Evolutionary conservation across 2,888 invertebrate genomes (phyloP).

Genomic region (Hecatera dysodea): DNA sequence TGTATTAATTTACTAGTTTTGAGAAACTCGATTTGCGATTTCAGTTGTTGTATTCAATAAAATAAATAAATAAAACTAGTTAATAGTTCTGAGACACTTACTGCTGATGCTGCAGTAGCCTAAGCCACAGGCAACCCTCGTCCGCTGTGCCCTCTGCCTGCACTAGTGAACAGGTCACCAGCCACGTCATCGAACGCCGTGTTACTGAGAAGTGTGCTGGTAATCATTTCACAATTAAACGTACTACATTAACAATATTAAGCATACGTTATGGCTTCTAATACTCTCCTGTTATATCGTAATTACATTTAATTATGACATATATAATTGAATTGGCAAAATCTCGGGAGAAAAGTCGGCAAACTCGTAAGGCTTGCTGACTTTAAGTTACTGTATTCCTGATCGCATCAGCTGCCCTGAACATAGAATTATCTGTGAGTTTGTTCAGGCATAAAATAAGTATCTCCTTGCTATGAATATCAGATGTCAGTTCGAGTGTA

Average conservation of each 20-base stretch:
- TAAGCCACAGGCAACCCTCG: not conserved
- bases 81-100: not conserved
- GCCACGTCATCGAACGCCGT: not conserved
- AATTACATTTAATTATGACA: no score
- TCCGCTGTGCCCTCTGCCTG: not conserved
- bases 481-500: not conserved
- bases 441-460: not conserved
- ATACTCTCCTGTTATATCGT: not conserved
- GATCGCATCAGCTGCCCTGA: no score
- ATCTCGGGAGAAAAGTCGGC: no score
- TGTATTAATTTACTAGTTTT: not conserved
- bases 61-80: no score
- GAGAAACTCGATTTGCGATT: no score
- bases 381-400: no score
- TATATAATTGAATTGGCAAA: no score
- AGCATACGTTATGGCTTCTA: not conserved
- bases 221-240: not conserved
- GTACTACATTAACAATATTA: not conserved
- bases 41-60: not conserved
- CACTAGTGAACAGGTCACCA: not conserved
- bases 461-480: not conserved
- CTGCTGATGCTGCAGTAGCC: not conserved
- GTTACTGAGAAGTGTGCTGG: not conserved
- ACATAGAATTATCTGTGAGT: no score
- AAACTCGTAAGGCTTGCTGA: no score